phyloP scores from a whole-genome alignment of 2,113 vertebrate species.

The Rynchops niger region DNA sequence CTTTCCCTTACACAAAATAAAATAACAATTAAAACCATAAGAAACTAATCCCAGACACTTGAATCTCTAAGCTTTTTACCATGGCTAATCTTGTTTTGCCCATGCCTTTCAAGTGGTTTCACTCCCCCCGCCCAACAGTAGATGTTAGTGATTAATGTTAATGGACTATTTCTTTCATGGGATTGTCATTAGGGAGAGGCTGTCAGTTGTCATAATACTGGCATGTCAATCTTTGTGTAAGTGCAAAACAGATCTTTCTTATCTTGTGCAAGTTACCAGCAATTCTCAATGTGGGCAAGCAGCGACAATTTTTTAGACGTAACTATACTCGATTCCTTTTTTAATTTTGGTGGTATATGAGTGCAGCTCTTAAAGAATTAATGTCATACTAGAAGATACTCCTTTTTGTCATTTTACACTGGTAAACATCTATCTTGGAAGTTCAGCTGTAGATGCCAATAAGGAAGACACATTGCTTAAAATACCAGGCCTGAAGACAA shows the following conservation, averaged over 20 bases:
- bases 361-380: background rate
- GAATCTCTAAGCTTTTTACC: slow-evolving; percentile 60
- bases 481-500: background rate
- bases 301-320: background rate
- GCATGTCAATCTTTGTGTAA: background rate
- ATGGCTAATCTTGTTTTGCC: slow-evolving; percentile 49
- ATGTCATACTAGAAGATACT: background rate
- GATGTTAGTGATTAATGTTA: background rate
- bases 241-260: background rate
- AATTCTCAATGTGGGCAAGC: background rate
- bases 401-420: background rate
- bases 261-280: background rate
- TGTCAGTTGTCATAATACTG: background rate
- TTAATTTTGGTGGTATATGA: background rate
- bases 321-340: too few species aligned
- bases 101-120: slow-evolving; percentile 1
- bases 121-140: background rate
- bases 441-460: background rate
- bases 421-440: background rate
- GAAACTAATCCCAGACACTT: background rate
- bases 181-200: background rate
- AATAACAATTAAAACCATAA: background rate
- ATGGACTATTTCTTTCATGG: background rate
- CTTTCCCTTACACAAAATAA: background rate
- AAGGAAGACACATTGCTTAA: background rate